These are phyloP conservation scores for Antedon bifida DNA, from an alignment of 35 echinoderm and acorn worm species.

Conservation along the genomic window DNA sequence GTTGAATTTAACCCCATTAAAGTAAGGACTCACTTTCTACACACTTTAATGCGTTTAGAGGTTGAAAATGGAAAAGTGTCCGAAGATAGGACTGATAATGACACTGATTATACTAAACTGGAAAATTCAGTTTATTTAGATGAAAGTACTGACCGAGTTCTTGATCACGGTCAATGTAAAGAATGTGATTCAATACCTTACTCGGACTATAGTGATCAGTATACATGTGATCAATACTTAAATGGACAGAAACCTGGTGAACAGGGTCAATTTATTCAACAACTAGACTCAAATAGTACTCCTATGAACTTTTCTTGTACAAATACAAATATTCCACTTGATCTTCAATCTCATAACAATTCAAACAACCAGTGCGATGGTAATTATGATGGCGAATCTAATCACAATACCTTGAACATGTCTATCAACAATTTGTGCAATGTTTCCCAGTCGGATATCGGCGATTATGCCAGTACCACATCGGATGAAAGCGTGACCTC, in stretches of 20 bases:
- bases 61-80: conserved; percentile 31
- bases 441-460: background rate
- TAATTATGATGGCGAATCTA: background rate
- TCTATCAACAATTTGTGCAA: background rate
- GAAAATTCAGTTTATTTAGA: background rate
- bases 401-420: background rate
- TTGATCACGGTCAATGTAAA: background rate
- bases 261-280: background rate
- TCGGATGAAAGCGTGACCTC: background rate
- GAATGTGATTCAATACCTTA: background rate
- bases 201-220: background rate
- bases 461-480: background rate
- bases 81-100: background rate
- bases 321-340: background rate
- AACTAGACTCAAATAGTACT: background rate
- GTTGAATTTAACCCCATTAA: conserved; percentile 91
- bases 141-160: background rate
- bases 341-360: background rate
- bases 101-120: background rate
- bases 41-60: conserved; percentile 73
- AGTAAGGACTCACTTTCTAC: conserved; percentile 80
- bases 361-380: background rate
- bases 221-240: background rate
- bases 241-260: background rate
- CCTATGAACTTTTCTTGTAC: background rate